Evolutionary conservation across 2,888 invertebrate genomes (phyloP), one percentile per base, ranked within the genome.

Genomic region (Campaea margaritaria): DNA sequence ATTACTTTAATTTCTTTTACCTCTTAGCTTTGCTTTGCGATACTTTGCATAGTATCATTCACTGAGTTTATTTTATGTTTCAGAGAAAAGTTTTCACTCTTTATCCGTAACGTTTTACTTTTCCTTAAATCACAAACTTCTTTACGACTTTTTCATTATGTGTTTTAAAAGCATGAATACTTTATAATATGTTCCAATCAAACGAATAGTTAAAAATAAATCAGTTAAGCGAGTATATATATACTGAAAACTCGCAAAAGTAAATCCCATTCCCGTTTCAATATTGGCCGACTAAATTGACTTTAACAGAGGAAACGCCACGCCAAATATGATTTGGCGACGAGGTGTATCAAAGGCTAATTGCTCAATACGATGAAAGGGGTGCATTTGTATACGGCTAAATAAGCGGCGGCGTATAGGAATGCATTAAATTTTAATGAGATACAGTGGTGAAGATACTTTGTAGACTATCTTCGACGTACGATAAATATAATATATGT

Each of bases 1-100:
- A 85, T 89, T 86, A 86, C 87, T 89, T 87, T 84, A 87, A 89
- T 87, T 86, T 87, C 82, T 89, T 87, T 85, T 83, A 82, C 81
- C 85, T 86, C 83, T 83, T 80, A 85, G 79, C 84, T 85, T 85
- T 83, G 82, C 86, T 78, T 73, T 76, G 82, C 80, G 76, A 84
- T 85, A 86, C 84, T 84, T 85, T 76, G 74, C 78, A 75, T 75
- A 82, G 85, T 87, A 85, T 85, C 85, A 82, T 82, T 82, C 75
- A 60, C 69, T 72, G 65, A 80, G 76, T 79, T 79, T 81, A 76
- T 79, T 80, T 82, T 53, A 79, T 78, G 72, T 80, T 78, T 73
- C 68, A 46, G 13, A 49, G 68, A 72, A 76, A 58, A 56, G 38
- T 58, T 54, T 16, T 10, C 10, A 39, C 27, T 49, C 21, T 10